Conservation (phyloP, 2,113 vertebrate species). For the Oncorhynchus gorbuscha region DNA sequence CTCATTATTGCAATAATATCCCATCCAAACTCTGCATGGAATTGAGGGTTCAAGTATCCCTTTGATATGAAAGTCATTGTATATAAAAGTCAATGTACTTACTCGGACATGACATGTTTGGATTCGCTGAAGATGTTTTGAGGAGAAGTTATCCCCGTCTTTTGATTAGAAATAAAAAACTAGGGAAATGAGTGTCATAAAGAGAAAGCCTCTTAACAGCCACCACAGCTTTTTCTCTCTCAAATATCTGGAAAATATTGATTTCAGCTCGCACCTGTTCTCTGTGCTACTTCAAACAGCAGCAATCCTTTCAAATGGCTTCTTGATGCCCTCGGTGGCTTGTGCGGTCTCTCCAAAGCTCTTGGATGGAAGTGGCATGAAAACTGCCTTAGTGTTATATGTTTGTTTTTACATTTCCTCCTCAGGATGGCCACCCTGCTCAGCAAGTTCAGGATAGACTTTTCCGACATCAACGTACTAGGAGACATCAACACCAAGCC, state of each 20-base stretch:
- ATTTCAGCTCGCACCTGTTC: background rate
- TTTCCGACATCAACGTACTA: conserved; percentile 93
- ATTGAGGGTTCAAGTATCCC: background rate
- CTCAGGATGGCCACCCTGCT: conserved; percentile 94
- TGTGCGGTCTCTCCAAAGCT: background rate
- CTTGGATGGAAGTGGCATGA: conserved; percentile 24
- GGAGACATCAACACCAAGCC: conserved; percentile 98
- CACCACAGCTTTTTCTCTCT: background rate
- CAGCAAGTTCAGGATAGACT: conserved; percentile 97
- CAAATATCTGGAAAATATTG: background rate
- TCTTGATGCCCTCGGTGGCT: background rate
- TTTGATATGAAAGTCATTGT: background rate
- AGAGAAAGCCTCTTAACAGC: background rate
- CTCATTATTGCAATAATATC: background rate
- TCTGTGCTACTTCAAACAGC: background rate
- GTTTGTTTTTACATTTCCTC: background rate
- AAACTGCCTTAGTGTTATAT: background rate
- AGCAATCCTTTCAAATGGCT: background rate
- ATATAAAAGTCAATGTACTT: background rate
- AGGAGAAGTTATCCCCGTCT: background rate
- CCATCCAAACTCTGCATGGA: background rate
- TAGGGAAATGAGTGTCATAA: background rate
- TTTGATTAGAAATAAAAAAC: background rate
- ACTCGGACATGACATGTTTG: background rate
- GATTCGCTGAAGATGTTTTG: background rate